Evolutionary conservation across 2,888 invertebrate species (phyloP).

Genomic region (Scaptomyza flava): DNA sequence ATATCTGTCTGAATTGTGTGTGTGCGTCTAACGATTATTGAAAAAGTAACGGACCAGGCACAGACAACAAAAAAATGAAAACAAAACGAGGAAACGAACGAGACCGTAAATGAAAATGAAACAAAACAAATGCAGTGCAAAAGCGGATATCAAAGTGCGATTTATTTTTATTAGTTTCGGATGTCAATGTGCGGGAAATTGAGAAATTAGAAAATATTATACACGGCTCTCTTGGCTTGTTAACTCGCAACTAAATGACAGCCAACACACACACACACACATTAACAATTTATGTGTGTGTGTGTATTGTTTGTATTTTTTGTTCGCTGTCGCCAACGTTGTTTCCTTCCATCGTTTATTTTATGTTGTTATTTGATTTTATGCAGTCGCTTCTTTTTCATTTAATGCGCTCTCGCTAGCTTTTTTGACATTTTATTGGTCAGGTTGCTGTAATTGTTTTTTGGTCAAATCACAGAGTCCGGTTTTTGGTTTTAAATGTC

Average conservation of each 20-base stretch:
- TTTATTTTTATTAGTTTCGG: slow-evolving; percentile 81
- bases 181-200: slow-evolving; percentile 81
- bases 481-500: neutral
- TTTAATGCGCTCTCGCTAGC: neutral
- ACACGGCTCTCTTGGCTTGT: slow-evolving; percentile 63
- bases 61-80: slow-evolving; percentile 12
- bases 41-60: slow-evolving; percentile 48
- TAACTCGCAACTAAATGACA: slow-evolving; percentile 63
- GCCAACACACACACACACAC: slow-evolving; percentile 14
- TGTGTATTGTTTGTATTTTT: neutral
- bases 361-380: slow-evolving; percentile 50
- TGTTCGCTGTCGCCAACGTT: slow-evolving; percentile 34
- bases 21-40: slow-evolving; percentile 63
- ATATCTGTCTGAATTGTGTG: slow-evolving; percentile 28
- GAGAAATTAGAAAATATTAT: slow-evolving; percentile 81
- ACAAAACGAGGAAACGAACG: slow-evolving; percentile 19
- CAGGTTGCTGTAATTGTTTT: slow-evolving; percentile 11
- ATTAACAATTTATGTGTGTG: slow-evolving; percentile 28
- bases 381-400: slow-evolving; percentile 30
- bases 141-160: slow-evolving; percentile 79
- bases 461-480: neutral
- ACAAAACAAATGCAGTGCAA: slow-evolving; percentile 49
- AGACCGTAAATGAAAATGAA: slow-evolving; percentile 21
- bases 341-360: slow-evolving; percentile 21
- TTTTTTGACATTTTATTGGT: slow-evolving; percentile 3